Evolutionary conservation across 2,888 invertebrate species (phyloP), one percentile per base, ranked within the genome.

Genomic region (Alviniconcha strummeri): DNA sequence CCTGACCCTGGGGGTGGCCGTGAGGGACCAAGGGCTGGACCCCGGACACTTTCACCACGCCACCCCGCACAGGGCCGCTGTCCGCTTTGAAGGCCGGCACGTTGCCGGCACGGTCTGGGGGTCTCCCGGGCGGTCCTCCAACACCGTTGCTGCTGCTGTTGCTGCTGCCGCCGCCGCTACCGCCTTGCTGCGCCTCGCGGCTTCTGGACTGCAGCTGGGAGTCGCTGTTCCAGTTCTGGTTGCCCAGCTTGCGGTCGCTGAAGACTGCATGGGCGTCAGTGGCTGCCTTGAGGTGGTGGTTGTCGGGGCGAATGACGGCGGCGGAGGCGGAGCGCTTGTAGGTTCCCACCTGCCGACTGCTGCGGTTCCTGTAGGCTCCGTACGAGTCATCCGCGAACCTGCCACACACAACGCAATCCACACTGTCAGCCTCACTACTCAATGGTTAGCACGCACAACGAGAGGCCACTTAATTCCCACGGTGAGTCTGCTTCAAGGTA

Each of bases 331-430:
- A 89, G 9, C 91, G 85, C 84, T 90, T 88, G 85, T 91, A 91
- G 55, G 84, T 88, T 3, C 91, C 91, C 17, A 90, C 87, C 67
- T 88, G 88, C n/a, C 91, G 86, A 17, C 86, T 86, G 17, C 85
- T 84, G 75, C 88, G 89, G 69, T 88, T 90, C 83, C 88, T 90
- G 87, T 90, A 89, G 13, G 84, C 86, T 17, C 89, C 89, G 82
- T 91, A 91, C 3, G 91, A 90, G 82, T 90, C 90, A 83, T 90
- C 91, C 17, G 90, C 88, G 88, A 88, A 91, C 80, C 91, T 91
- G 89, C 9, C 88, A 87, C 52, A 80, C 52, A 77, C 74, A 80
- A 5, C 7, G 52, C 6, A 36, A 17, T n/a, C 8, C 64, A 84
- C n/a, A 82, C 15, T 19, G 74, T 36, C 3, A 36, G 36, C 36